A percentile compares a stretch with the other conserved stretches of the same genome.
Conservation (phyloP, 2,113 vertebrate species). For the Rousettus leschenaultii region DNA sequence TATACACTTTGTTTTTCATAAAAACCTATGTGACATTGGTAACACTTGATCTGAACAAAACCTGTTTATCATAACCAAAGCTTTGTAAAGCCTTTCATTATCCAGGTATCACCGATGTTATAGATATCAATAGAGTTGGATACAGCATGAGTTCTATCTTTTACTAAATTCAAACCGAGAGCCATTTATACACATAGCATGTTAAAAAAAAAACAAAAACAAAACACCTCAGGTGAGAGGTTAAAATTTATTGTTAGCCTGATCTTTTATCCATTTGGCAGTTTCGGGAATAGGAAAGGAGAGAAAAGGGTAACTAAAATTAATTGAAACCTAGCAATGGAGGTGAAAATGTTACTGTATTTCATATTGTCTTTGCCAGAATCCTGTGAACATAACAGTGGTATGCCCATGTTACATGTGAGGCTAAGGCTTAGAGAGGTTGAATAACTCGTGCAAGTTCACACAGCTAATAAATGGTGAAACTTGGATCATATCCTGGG, state of each 20-base stretch:
- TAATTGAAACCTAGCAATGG: background rate
- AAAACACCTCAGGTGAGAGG: background rate
- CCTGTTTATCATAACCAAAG: conserved; percentile 11
- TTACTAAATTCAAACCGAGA: background rate
- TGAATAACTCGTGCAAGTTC: background rate
- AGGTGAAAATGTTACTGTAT: background rate
- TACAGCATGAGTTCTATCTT: background rate
- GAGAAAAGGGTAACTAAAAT: background rate
- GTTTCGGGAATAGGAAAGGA: background rate
- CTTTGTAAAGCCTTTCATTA: background rate
- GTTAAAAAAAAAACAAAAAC: conserved; percentile 15
- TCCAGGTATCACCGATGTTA: background rate
- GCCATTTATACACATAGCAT: background rate
- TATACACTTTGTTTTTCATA: background rate
- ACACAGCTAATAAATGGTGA: background rate
- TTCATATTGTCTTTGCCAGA: background rate
- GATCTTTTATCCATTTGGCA: background rate
- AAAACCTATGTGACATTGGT: conserved; percentile 2
- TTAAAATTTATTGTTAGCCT: conserved; percentile 1
- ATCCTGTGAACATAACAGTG: background rate
- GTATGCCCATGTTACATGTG: background rate
- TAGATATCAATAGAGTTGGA: background rate
- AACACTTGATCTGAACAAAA: conserved; percentile 8
- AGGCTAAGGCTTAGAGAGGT: background rate
- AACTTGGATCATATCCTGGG: background rate